Conservation (phyloP, 2,888 invertebrate species). For the Troilus luridus region DNA sequence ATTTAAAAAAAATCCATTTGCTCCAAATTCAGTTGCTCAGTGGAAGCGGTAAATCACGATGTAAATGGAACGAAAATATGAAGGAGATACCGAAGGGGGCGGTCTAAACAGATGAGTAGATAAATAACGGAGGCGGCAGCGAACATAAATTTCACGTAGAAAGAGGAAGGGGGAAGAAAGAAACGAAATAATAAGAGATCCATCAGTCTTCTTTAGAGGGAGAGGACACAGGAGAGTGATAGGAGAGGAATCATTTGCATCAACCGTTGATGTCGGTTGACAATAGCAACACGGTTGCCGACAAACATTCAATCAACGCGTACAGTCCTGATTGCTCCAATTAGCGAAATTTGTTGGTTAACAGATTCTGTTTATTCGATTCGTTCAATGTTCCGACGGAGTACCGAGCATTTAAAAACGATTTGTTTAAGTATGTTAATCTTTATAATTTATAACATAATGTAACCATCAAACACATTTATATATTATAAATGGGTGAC, state of each 20-base stretch:
- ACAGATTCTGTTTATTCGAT: not conserved
- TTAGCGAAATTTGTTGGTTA: not conserved
- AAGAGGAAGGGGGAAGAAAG: conserved; percentile 31
- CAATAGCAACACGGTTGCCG: too few relatives aligned
- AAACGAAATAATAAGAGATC: conserved; percentile 26
- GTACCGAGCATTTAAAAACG: not conserved
- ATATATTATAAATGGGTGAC: too few relatives aligned
- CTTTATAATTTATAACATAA: too few relatives aligned
- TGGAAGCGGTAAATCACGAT: not conserved
- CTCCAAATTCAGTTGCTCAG: not conserved
- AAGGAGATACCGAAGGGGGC: conserved; percentile 18
- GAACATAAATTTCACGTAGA: not conserved
- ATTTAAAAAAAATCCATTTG: too few relatives aligned
- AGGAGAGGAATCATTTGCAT: not conserved
- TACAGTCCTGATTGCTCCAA: not conserved
- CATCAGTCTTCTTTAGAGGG: conserved; percentile 1
- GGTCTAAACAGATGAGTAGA: conserved; percentile 27
- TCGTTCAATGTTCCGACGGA: not conserved
- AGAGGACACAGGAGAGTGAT: not conserved
- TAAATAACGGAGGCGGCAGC: conserved; percentile 17
- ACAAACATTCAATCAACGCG: conserved; percentile 26
- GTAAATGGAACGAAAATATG: conserved; percentile 21
- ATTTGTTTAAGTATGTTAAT: not conserved
- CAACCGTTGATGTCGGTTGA: not conserved
- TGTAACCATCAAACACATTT: too few relatives aligned